Evolutionary conservation across 92 coral and sea anemone genomes (phyloP).

Genomic region (Phymanthus crucifer): DNA sequence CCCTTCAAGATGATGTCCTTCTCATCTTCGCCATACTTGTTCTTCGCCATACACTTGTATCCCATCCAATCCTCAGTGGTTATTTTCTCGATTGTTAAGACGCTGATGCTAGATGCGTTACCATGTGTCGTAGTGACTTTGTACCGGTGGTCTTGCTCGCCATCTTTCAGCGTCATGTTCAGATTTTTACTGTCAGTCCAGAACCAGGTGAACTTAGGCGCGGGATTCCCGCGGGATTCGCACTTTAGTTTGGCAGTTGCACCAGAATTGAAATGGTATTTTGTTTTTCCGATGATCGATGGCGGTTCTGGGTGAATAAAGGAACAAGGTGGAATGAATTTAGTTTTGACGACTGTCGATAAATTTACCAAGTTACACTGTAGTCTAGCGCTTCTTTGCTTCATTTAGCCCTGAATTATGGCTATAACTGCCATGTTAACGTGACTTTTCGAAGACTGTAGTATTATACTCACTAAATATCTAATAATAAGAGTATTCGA

Average conservation of each 20-base stretch:
- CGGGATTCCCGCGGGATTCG: conserved; percentile 75
- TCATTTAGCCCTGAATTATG: background rate
- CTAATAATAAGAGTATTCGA: too few species aligned
- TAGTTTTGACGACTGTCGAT: background rate
- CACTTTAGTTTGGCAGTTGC: conserved; percentile 67
- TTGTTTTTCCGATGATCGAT: conserved; percentile 49
- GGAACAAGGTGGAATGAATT: background rate
- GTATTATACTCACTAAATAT: too few species aligned
- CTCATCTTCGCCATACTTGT: conserved; percentile 39
- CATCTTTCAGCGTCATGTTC: conserved; percentile 52
- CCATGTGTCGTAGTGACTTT: conserved; percentile 51
- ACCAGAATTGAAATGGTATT: conserved; percentile 77
- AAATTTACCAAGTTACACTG: background rate
- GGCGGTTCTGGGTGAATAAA: conserved; percentile 59
- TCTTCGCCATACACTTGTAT: conserved; percentile 62
- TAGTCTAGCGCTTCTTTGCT: background rate
- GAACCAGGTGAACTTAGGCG: conserved; percentile 72
- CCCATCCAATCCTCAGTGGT: conserved; percentile 54
- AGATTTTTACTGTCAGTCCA: conserved; percentile 57
- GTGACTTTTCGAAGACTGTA: too few species aligned
- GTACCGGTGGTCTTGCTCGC: conserved; percentile 62
- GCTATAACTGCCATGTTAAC: too few species aligned
- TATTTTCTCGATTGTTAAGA: conserved; percentile 61
- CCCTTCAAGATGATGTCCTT: conserved; percentile 47
- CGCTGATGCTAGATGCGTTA: conserved; percentile 66